Evolutionary conservation across 2,797 vertebrate species (phyloP).

Genomic region (Hyperoplus immaculatus): DNA sequence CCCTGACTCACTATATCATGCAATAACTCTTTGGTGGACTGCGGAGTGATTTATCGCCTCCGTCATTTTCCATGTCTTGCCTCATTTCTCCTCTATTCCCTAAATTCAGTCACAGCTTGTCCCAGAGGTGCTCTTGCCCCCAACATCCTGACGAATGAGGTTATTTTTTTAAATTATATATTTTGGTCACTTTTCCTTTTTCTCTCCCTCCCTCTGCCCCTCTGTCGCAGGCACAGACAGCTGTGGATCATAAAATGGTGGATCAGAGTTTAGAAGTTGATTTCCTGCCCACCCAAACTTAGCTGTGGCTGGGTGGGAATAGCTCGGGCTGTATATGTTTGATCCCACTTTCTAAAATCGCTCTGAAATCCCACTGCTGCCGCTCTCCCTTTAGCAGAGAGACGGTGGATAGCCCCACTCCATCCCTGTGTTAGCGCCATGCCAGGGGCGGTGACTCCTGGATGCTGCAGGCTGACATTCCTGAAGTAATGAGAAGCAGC

Average conservation of each 20-base stretch:
- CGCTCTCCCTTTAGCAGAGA: constrained; percentile 61
- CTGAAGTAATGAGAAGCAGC: constrained; percentile 75
- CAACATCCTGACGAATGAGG: constrained; percentile 44
- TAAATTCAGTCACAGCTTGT: constrained; percentile 64
- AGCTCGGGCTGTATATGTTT: constrained; percentile 55
- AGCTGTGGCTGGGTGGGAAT: constrained; percentile 25
- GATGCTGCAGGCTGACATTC: constrained; percentile 72
- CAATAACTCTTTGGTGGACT: constrained; percentile 59
- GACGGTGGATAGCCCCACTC: constrained; percentile 55
- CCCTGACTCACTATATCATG: constrained; percentile 59
- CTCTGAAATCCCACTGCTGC: constrained; percentile 65
- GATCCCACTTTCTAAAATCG: constrained; percentile 69
- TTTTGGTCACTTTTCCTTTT: constrained; percentile 30
- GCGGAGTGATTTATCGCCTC: constrained; percentile 71
- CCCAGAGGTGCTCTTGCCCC: constrained; percentile 51
- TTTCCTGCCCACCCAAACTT: constrained; percentile 82
- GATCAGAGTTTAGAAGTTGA: constrained; percentile 63
- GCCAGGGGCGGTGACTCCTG: constrained; percentile 68
- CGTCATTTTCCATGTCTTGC: constrained; percentile 65
- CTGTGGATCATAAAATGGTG: constrained; percentile 76
- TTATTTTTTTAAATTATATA: constrained; percentile 5
- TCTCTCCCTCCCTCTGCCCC: constrained; percentile 14
- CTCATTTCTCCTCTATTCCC: constrained; percentile 73
- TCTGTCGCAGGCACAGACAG: constrained; percentile 52
- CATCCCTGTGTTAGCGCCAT: constrained; percentile 60